Percentiles rank a stretch among this genome's conserved stretches.
Evolutionary conservation across 2,797 vertebrate genomes (phyloP).

Genomic region (Strix occidentalis): DNA sequence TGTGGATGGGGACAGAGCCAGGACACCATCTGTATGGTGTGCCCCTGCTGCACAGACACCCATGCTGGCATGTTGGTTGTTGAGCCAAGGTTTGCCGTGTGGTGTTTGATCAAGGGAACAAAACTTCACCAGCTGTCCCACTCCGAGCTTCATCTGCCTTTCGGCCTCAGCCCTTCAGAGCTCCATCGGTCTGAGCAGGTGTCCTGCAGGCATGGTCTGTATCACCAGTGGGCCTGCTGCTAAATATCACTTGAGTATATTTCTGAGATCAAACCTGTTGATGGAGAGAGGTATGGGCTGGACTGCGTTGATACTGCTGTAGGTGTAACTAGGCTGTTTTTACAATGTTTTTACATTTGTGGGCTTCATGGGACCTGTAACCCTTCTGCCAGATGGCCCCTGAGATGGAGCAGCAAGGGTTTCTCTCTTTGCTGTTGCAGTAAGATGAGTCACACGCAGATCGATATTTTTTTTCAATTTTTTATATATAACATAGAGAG

Average conservation of each 20-base stretch:
- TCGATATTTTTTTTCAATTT: not conserved
- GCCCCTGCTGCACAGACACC: not conserved
- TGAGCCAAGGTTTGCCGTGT: not conserved
- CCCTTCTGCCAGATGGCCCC: not conserved
- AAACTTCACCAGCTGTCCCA: not conserved
- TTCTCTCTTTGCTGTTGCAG: not conserved
- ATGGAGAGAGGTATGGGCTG: not conserved
- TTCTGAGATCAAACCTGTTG: not conserved
- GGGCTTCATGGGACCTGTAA: not conserved
- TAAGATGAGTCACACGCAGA: not conserved
- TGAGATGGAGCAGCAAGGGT: not conserved
- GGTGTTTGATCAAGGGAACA: not conserved
- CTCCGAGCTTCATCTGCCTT: not conserved
- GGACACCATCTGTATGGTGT: not conserved
- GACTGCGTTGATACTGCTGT: not conserved
- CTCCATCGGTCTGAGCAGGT: not conserved
- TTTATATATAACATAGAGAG: not conserved
- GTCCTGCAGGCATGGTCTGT: not conserved
- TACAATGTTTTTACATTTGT: not conserved
- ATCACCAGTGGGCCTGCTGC: not conserved
- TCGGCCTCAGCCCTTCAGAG: not conserved
- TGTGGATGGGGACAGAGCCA: not conserved
- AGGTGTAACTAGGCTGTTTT: not conserved
- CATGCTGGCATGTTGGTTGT: rapidly evolving
- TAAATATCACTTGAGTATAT: not conserved